phyloP scores from a whole-genome alignment of 1,140 invertebrate genomes.

The Rhyacophila brunnea region DNA sequence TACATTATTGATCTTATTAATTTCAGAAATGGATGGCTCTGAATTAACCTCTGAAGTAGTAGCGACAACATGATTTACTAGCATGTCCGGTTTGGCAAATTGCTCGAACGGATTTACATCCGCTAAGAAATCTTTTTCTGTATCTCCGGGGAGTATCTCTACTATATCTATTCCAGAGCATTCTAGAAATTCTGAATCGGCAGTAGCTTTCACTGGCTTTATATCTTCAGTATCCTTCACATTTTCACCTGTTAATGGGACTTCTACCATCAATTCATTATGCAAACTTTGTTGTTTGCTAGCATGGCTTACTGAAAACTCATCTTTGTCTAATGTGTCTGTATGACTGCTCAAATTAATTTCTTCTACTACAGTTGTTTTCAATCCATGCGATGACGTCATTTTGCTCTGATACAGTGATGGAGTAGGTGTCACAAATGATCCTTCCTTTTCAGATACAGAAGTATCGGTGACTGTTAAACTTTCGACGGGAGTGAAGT shows the following conservation, averaged over 20 bases:
- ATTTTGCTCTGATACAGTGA: conserved; percentile 59
- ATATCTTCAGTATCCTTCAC: conserved; percentile 43
- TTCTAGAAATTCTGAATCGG: conserved; percentile 53
- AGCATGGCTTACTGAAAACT: conserved; percentile 44
- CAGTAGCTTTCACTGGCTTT: conserved; percentile 43
- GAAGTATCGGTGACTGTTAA: conserved; percentile 45
- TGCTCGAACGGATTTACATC: conserved; percentile 45
- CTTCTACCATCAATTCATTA: conserved; percentile 56
- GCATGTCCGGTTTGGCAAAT: conserved; percentile 28
- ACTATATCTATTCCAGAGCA: conserved; percentile 49
- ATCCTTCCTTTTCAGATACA: conserved; percentile 58
- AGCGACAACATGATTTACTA: conserved; percentile 25
- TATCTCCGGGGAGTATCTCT: conserved; percentile 56
- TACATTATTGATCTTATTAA: conserved; percentile 15
- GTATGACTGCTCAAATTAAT: conserved; percentile 53
- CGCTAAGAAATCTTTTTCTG: conserved; percentile 54
- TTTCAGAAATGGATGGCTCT: conserved; percentile 10
- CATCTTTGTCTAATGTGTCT: conserved; percentile 45
- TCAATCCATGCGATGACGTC: conserved; percentile 54
- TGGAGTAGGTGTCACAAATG: conserved; percentile 48
- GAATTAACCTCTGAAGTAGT: conserved; percentile 21
- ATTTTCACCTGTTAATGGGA: conserved; percentile 54
- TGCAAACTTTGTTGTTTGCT: conserved; percentile 48
- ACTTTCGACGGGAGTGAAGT: conserved; percentile 23
- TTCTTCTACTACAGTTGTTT: conserved; percentile 61